Conservation (phyloP, 2,797 vertebrate genomes). For the Muraenolepis orangiensis region DNA sequence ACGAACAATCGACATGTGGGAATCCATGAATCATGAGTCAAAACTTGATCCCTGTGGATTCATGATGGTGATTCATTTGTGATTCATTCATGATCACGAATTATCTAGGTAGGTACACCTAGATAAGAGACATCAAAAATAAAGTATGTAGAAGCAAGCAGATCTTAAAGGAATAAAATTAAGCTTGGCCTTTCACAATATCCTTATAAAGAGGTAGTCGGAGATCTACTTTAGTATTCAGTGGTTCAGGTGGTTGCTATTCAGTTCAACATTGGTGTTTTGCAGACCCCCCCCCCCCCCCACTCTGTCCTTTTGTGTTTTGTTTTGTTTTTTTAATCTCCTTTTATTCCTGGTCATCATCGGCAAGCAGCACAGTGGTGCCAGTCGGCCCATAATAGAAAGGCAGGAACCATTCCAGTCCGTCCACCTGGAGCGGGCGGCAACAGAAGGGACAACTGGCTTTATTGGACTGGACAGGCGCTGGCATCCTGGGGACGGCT, state of each 20-base stretch:
- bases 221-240: neutral
- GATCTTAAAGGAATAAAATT: neutral
- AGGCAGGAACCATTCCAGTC: conserved; percentile 53
- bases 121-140: neutral
- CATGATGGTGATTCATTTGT: too few species aligned
- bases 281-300: neutral
- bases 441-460: conserved; percentile 68
- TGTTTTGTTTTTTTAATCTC: neutral
- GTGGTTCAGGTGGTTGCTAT: conserved; percentile 28
- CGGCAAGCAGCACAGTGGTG: conserved; percentile 32
- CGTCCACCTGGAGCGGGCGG: conserved; percentile 50
- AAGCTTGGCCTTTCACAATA: neutral
- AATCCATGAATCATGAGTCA: neutral
- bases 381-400: conserved; percentile 28
- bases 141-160: too few species aligned
- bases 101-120: neutral
- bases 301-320: too few species aligned
- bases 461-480: conserved; percentile 85
- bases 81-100: neutral
- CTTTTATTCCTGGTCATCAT: conserved; percentile 24
- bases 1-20: neutral
- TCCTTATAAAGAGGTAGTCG: neutral
- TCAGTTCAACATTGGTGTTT: conserved; percentile 38
- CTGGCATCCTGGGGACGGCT: conserved; percentile 77
- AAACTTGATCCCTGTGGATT: neutral